Conservation (phyloP, 2,797 vertebrate species). For the Triplophysa bombifrons region DNA sequence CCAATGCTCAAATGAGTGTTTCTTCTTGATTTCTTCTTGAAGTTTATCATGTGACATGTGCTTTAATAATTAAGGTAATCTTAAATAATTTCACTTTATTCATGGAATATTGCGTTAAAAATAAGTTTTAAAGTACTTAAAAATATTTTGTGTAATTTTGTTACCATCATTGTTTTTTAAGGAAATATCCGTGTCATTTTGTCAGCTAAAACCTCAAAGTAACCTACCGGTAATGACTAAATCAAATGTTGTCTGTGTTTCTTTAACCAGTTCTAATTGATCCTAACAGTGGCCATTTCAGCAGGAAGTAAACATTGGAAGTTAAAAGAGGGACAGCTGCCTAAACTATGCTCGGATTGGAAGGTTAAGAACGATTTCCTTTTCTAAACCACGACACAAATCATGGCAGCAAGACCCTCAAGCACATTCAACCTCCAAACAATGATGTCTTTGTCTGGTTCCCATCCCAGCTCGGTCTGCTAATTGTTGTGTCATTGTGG, state of each 20-base stretch:
- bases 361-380: conserved; percentile 24
- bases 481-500: conserved; percentile 45
- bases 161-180: no score
- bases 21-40: no score
- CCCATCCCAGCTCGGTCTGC: conserved; percentile 26
- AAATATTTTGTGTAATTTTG: no score
- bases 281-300: conserved; percentile 49
- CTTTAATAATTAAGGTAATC: no score
- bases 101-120: no score
- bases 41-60: no score
- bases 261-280: conserved; percentile 35
- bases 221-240: conserved; percentile 51
- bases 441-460: conserved; percentile 52
- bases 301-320: conserved; percentile 25
- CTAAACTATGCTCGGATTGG: not conserved
- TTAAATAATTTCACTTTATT: no score
- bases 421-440: conserved; percentile 37
- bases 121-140: no score
- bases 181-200: not conserved
- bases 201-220: conserved; percentile 49
- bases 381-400: conserved; percentile 21
- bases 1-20: no score
- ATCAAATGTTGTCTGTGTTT: conserved; percentile 57
- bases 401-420: conserved; percentile 8
- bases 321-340: not conserved